These are phyloP conservation scores for Drosophila neotestacea DNA, from an alignment of 2,888 invertebrate species.

Conservation along the genomic window DNA sequence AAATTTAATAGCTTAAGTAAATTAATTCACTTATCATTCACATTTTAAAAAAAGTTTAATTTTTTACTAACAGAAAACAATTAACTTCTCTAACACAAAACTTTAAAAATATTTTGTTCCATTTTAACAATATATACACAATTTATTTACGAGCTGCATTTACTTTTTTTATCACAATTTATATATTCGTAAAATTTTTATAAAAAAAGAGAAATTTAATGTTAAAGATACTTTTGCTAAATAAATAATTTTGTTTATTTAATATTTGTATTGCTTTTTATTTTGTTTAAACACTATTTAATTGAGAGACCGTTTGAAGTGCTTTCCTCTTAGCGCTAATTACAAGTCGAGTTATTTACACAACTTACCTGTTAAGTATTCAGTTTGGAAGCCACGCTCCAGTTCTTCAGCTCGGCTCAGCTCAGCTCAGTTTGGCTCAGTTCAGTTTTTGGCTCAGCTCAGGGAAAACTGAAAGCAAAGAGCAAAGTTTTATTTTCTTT, in stretches of 20 bases:
- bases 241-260: slow-evolving; percentile 7
- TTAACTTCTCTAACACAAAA: too few species aligned
- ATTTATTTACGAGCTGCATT: too few species aligned
- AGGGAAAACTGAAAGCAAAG: slow-evolving; percentile 53
- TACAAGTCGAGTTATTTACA: slow-evolving; percentile 62
- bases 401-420: slow-evolving; percentile 32
- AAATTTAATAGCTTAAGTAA: too few species aligned
- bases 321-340: slow-evolving; percentile 54
- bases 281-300: slow-evolving; percentile 22
- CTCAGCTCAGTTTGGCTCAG: slow-evolving; percentile 7
- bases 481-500: slow-evolving; percentile 40
- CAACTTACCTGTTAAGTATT: slow-evolving; percentile 71
- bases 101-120: too few species aligned
- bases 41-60: too few species aligned
- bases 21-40: too few species aligned
- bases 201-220: not conserved
- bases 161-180: too few species aligned
- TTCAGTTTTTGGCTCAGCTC: slow-evolving; percentile 7
- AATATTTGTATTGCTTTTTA: not conserved
- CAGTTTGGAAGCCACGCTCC: slow-evolving; percentile 68
- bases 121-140: not conserved
- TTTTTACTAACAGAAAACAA: too few species aligned
- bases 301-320: slow-evolving; percentile 11
- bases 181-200: not conserved
- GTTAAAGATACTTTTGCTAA: not conserved